A percentile compares a stretch with the other conserved stretches of the same genome.
Conservation (phyloP, 2,113 vertebrate genomes). For the Himantopus leucocephalus region DNA sequence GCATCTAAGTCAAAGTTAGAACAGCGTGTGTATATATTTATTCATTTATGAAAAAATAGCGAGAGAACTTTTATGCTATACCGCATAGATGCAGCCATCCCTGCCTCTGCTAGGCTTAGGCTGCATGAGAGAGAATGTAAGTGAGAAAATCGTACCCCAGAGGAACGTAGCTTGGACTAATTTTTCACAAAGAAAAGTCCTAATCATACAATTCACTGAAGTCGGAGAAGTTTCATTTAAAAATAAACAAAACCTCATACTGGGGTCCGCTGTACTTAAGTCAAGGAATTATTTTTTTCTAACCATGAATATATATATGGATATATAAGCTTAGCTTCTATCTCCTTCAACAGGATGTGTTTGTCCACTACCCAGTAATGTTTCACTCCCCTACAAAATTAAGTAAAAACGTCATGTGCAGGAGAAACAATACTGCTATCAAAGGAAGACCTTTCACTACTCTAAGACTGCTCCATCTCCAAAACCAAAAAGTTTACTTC, state of each 20-base stretch:
- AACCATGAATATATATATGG: accelerated
- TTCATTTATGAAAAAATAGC: background rate
- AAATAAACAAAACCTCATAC: background rate
- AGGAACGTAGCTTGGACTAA: background rate
- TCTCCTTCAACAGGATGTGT: background rate
- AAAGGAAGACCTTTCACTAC: background rate
- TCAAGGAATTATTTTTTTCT: background rate
- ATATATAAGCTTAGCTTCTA: background rate
- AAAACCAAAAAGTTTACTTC: background rate
- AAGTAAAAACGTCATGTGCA: background rate
- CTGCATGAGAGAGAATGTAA: accelerated
- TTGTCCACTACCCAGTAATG: background rate
- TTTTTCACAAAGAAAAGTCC: background rate
- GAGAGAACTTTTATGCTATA: background rate
- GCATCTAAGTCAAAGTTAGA: background rate
- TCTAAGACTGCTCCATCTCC: background rate
- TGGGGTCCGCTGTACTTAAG: background rate
- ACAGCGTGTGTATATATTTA: accelerated
- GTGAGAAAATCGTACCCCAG: background rate
- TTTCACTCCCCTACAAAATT: background rate
- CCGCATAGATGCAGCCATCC: accelerated
- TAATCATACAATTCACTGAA: background rate
- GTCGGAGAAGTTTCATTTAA: background rate
- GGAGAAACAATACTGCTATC: background rate
- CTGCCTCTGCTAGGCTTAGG: background rate